Percentiles rank a stretch among this genome's conserved stretches.
Conservation (phyloP, 2,888 invertebrate species). For the Tenodera sinensis region DNA sequence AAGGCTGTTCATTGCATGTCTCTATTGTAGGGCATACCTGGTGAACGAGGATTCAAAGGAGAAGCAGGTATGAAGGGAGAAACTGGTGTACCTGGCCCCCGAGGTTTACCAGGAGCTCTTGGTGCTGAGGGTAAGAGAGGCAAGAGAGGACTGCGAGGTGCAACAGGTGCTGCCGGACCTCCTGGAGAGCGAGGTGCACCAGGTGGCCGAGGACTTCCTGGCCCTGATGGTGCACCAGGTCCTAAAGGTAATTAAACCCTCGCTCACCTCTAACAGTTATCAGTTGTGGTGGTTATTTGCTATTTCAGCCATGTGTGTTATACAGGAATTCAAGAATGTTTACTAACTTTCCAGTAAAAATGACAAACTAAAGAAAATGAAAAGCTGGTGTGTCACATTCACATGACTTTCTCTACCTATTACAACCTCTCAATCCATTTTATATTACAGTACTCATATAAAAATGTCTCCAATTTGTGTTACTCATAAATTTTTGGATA, state of each 20-base stretch:
- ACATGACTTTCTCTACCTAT: too few species aligned
- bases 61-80: slow-evolving; percentile 76
- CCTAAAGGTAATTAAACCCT: slow-evolving; percentile 57
- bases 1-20: too few species aligned
- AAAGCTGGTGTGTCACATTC: too few species aligned
- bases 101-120: slow-evolving; percentile 69
- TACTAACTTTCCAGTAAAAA: too few species aligned
- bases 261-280: neutral
- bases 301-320: neutral
- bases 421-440: too few species aligned
- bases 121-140: slow-evolving; percentile 81
- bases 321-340: too few species aligned
- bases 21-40: slow-evolving; percentile 61
- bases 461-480: too few species aligned
- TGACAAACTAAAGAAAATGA: too few species aligned
- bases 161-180: slow-evolving; percentile 67
- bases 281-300: neutral
- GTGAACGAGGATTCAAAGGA: slow-evolving; percentile 78
- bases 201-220: slow-evolving; percentile 66
- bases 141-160: slow-evolving; percentile 73
- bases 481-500: too few species aligned
- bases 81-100: slow-evolving; percentile 64
- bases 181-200: slow-evolving; percentile 68
- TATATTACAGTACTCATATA: too few species aligned
- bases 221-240: slow-evolving; percentile 72